Percentiles rank a stretch among this genome's conserved stretches.
Evolutionary conservation across 2,888 invertebrate species (phyloP).

Genomic region (Nymphalis urticae): DNA sequence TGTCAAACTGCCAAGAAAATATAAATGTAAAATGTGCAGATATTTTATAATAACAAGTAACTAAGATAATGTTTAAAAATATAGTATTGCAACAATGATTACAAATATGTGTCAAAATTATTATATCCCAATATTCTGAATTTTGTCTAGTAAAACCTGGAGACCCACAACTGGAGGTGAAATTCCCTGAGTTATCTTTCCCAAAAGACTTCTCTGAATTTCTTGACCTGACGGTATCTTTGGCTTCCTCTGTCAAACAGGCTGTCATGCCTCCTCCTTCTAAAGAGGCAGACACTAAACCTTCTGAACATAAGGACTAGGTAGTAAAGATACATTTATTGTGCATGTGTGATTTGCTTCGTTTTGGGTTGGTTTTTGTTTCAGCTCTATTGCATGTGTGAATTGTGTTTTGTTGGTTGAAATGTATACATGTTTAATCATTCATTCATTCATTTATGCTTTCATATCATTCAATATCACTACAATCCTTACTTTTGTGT

Average conservation of each 20-base stretch:
- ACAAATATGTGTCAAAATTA: not conserved
- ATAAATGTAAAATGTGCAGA: too few species aligned
- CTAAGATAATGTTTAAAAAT: too few species aligned
- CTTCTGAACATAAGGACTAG: slow-evolving; percentile 67
- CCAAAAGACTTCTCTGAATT: slow-evolving; percentile 83
- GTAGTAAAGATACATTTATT: slow-evolving; percentile 48
- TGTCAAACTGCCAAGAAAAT: too few species aligned
- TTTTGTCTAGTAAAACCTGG: slow-evolving; percentile 84
- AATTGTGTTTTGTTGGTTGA: too few species aligned
- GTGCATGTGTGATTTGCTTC: slow-evolving; percentile 4
- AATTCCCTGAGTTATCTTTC: slow-evolving; percentile 82
- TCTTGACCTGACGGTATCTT: slow-evolving; percentile 65
- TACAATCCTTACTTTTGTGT: too few species aligned
- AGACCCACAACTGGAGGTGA: slow-evolving; percentile 83
- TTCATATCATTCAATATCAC: too few species aligned
- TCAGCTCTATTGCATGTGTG: not conserved
- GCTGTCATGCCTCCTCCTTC: slow-evolving; percentile 74
- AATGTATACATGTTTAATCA: too few species aligned
- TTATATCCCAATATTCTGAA: slow-evolving; percentile 9
- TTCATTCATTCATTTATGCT: too few species aligned
- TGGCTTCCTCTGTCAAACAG: slow-evolving; percentile 70
- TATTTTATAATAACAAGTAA: too few species aligned
- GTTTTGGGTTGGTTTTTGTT: not conserved
- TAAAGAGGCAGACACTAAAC: slow-evolving; percentile 57
- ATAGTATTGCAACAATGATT: too few species aligned